Percentiles rank a stretch among this genome's conserved stretches.
phyloP scores from a whole-genome alignment of 1,140 invertebrate species.

The Saccostrea echinata region DNA sequence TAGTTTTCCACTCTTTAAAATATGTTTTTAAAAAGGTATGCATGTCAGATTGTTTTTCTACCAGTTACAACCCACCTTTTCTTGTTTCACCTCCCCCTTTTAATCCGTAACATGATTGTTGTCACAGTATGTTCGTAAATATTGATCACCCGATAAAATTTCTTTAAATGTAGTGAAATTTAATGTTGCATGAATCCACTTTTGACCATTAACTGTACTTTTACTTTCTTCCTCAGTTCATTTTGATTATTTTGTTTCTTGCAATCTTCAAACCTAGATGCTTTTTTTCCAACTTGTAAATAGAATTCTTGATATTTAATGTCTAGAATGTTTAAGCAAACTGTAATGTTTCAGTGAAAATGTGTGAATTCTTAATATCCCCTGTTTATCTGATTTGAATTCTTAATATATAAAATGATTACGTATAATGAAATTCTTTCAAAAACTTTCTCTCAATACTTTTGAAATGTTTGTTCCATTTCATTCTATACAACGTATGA shows the following conservation, averaged over 20 bases:
- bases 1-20: too few species aligned
- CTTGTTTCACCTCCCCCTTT: background rate
- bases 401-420: too few species aligned
- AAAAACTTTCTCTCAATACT: background rate
- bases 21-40: too few species aligned
- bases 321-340: background rate
- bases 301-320: background rate
- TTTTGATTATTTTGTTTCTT: background rate
- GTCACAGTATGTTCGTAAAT: background rate
- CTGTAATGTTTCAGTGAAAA: too few species aligned
- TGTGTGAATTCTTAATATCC: background rate
- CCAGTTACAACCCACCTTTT: background rate
- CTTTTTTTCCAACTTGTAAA: too few species aligned
- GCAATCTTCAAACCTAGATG: too few species aligned
- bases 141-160: background rate
- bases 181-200: slow-evolving; percentile 11
- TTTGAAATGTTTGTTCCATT: background rate
- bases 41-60: too few species aligned
- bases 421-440: too few species aligned
- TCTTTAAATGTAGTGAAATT: too few species aligned
- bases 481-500: background rate
- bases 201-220: slow-evolving; percentile 4
- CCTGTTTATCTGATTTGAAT: too few species aligned
- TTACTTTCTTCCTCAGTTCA: background rate
- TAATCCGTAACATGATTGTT: too few species aligned